Percentiles rank a stretch among this genome's conserved stretches.
Conservation (phyloP, 2,113 vertebrate genomes). For the Formicarius rufipectus region DNA sequence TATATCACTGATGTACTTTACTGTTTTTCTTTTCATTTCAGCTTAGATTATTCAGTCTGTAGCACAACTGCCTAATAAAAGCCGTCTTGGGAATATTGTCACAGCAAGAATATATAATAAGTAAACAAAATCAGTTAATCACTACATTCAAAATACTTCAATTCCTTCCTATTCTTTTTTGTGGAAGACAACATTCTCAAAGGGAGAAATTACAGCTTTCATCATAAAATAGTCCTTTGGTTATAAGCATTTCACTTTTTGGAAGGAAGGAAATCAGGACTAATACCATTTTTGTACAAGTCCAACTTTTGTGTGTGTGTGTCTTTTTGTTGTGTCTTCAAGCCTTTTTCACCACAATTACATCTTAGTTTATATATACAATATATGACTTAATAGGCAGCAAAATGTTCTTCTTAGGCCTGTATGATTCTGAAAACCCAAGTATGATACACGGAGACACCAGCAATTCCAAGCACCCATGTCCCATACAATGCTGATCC, state of each 20-base stretch:
- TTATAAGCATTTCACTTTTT: neutral
- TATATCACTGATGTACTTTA: neutral
- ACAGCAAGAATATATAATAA: neutral
- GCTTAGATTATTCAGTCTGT: neutral
- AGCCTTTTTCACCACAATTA: neutral
- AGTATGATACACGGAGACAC: rapidly evolving
- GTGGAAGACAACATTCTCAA: neutral
- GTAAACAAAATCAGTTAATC: neutral
- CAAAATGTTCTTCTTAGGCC: neutral
- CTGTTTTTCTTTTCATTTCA: neutral
- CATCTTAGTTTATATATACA: neutral
- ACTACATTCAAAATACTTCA: neutral
- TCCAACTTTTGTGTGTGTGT: neutral
- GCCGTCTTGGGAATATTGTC: neutral
- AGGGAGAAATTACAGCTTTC: neutral
- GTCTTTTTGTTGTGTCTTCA: neutral
- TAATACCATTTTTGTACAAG: neutral
- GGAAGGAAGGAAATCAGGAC: neutral
- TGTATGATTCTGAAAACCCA: neutral
- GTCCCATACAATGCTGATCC: neutral
- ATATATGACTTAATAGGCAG: neutral
- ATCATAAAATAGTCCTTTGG: neutral
- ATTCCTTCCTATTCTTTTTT: neutral
- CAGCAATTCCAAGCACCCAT: neutral
- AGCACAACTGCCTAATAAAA: neutral